phyloP scores from a whole-genome alignment of 2,113 vertebrate genomes.

The Ciconia maguari region DNA sequence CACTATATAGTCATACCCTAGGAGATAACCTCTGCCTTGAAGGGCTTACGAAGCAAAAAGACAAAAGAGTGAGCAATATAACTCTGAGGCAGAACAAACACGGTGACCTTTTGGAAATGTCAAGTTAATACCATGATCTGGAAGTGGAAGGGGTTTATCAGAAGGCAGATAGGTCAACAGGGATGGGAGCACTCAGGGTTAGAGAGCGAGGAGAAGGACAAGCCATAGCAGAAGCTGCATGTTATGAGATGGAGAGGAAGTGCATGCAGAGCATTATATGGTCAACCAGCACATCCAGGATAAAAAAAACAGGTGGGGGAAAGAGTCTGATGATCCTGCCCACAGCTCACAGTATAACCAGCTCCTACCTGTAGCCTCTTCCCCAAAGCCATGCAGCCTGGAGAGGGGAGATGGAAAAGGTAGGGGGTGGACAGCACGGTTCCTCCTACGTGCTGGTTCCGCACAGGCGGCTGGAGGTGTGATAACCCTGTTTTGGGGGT shows the following conservation, averaged over 20 bases:
- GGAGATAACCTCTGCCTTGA: slow-evolving; percentile 3
- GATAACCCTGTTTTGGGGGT: not conserved
- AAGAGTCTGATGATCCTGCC: not conserved
- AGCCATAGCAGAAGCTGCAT: not conserved
- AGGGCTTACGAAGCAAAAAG: not conserved
- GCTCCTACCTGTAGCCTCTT: not conserved
- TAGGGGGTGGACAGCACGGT: not conserved
- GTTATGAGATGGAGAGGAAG: not conserved
- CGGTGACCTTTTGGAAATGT: slow-evolving; percentile 35
- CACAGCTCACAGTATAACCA: not conserved
- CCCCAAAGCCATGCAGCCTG: not conserved
- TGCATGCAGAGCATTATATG: fast-evolving
- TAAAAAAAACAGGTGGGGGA: fast-evolving
- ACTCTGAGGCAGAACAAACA: slow-evolving; percentile 32
- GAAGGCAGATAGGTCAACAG: not conserved
- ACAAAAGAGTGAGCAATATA: slow-evolving; percentile 1
- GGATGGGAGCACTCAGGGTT: not conserved
- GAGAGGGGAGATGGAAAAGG: not conserved
- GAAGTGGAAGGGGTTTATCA: slow-evolving; percentile 26
- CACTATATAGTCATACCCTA: not conserved
- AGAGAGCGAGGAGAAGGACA: not conserved
- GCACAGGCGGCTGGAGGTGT: not conserved
- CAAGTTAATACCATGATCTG: slow-evolving; percentile 49
- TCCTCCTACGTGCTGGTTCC: not conserved
- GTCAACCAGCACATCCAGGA: not conserved